Percentiles rank a stretch among this genome's conserved stretches.
phyloP scores from a whole-genome alignment of 1,140 invertebrate species.

The Akabosia matsudoensis region DNA sequence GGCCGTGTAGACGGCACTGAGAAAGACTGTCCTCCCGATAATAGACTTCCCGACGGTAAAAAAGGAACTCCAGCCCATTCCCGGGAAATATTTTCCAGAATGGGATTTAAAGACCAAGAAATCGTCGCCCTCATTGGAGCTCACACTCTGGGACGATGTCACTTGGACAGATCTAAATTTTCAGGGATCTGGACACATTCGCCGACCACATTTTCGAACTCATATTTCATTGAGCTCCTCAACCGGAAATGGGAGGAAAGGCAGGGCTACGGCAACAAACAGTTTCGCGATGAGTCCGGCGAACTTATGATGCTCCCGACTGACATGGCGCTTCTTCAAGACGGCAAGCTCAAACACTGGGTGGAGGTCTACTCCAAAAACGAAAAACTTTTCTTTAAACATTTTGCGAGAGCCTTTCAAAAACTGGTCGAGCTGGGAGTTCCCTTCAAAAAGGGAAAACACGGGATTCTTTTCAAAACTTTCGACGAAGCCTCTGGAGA shows the following conservation, averaged over 20 bases:
- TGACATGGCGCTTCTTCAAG: not conserved
- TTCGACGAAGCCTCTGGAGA: too few species aligned
- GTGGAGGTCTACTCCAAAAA: not conserved
- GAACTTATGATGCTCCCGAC: not conserved
- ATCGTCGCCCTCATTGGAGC: constrained; percentile 27
- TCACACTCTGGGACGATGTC: constrained; percentile 25
- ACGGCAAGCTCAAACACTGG: not conserved
- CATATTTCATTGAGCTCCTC: not conserved
- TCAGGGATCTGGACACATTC: not conserved
- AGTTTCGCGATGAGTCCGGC: not conserved
- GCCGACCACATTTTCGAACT: not conserved
- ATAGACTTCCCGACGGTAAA: constrained; percentile 19
- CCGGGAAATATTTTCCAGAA: constrained; percentile 28
- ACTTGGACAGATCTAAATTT: constrained; percentile 13
- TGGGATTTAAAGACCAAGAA: constrained; percentile 34
- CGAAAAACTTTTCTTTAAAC: not conserved
- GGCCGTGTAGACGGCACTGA: constrained; percentile 27
- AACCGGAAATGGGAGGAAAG: not conserved
- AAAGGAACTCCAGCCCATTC: constrained; percentile 2
- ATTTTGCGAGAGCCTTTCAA: not conserved
- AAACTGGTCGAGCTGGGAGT: not conserved
- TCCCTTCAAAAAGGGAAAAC: not conserved
- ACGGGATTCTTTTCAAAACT: not conserved
- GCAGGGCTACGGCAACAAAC: not conserved
- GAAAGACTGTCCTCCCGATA: constrained; percentile 21